Evolutionary conservation across 2,888 invertebrate species (phyloP), one percentile per base, ranked within the genome.

Genomic region (Zaprionus bogoriensis): DNA sequence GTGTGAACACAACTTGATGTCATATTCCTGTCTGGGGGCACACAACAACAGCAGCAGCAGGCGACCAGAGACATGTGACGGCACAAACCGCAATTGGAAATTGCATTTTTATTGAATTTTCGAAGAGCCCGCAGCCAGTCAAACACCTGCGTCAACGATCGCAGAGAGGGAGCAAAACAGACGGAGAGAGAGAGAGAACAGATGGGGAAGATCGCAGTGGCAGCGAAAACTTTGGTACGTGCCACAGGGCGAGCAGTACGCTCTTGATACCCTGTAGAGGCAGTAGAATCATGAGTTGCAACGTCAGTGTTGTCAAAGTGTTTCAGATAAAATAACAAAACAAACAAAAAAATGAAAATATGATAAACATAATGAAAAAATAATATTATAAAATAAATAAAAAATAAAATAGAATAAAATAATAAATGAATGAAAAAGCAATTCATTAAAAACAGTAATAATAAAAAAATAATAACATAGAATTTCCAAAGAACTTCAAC

Each of bases 71-170:
- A 41, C 23, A 64, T 50, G 42, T 50, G 50, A 66, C 61, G 65
- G 36, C 28, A 32, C 7, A 48, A 60, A 65, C 78, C 47, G 62
- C 74, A 66, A 50, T 39, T 48, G 44, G 41, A 66, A 68, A 55
- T 78, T 65, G 55, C 30, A 52, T 62, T 70, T 66, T 61, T 59
- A 53, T 53, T 67, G 69, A 47, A 63, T 52, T 60, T 52, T 42
- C 36, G 23, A 69, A 57, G 66, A 65, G 72, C 64, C 66, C 66
- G 77, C 65, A 52, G 61, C 70, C 71, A 82, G 70, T 81, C 75
- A 77, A 81, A 51, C 80, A 81, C 83, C 80, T 81, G 80, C 83
- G 23, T 19, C 27, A 44, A 41, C 0, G 53, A 57, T 53, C 28
- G 14, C 28, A n/a, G 4, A 10, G 45, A 44, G 27, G 12, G 17